Evolutionary conservation across 2,797 vertebrate species (phyloP).

Genomic region (Poeciliopsis paucimaculata): DNA sequence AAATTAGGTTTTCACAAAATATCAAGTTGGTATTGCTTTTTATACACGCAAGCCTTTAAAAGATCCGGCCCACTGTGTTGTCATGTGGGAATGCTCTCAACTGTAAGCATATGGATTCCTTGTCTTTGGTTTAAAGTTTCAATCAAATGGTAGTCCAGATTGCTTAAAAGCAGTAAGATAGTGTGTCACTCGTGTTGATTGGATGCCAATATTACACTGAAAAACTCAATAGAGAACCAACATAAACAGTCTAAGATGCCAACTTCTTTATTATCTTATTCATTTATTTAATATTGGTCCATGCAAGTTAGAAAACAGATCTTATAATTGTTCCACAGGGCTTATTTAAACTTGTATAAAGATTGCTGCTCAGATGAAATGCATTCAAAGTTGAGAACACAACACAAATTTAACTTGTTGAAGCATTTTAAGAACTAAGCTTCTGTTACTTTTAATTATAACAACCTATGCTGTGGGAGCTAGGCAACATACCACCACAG

Average conservation of each 20-base stretch:
- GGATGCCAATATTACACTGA: neutral
- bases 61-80: slow-evolving; percentile 7
- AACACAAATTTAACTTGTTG: neutral
- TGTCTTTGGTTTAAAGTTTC: neutral
- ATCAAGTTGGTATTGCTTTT: too few species aligned
- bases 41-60: too few species aligned
- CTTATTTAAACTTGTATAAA: neutral
- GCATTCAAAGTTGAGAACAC: neutral
- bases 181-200: neutral
- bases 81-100: slow-evolving; percentile 7
- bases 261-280: neutral
- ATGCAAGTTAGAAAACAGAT: neutral
- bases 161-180: neutral
- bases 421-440: neutral
- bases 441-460: neutral
- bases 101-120: slow-evolving; percentile 5
- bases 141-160: neutral
- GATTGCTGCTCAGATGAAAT: neutral
- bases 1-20: too few species aligned
- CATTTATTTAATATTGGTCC: neutral
- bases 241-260: neutral
- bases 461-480: neutral
- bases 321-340: neutral
- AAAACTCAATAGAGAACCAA: neutral
- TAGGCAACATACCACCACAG: neutral